A percentile compares a stretch with the other conserved stretches of the same genome.
phyloP scores from a whole-genome alignment of 2,797 vertebrate species.

The Staurois parvus region DNA sequence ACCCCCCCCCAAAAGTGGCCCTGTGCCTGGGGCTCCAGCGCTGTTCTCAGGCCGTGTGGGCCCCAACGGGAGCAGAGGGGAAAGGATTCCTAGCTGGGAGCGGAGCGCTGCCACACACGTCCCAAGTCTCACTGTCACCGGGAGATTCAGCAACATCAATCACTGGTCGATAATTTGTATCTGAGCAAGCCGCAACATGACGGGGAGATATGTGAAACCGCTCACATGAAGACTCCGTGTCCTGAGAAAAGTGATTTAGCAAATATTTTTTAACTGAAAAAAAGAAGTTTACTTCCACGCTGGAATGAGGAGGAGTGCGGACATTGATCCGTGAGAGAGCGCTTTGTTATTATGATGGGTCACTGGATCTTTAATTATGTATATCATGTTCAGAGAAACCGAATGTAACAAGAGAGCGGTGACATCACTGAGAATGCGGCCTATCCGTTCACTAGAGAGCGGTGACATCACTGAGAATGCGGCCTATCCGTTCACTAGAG shows the following conservation, averaged over 20 bases:
- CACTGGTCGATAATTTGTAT: slow-evolving; percentile 6
- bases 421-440: not conserved
- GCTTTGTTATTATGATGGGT: too few relatives aligned
- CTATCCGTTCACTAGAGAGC: not conserved
- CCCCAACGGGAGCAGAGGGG: not conserved
- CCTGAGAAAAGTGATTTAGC: not conserved
- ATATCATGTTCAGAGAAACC: too few relatives aligned
- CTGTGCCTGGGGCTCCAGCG: not conserved
- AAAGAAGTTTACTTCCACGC: too few relatives aligned
- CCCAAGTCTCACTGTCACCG: not conserved
- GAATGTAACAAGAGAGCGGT: not conserved
- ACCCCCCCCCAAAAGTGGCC: too few relatives aligned
- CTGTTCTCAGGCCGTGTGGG: not conserved
- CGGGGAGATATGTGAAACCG: slow-evolving; percentile 7
- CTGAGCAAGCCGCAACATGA: not conserved
- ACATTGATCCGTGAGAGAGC: too few relatives aligned
- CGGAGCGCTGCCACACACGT: not conserved
- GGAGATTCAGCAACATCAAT: slow-evolving; percentile 8
- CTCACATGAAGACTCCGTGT: not conserved
- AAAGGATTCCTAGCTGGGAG: not conserved
- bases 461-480: not conserved
- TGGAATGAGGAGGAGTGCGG: too few relatives aligned
- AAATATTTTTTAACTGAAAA: not conserved
- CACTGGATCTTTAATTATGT: too few relatives aligned
- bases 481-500: not conserved